phyloP scores from a whole-genome alignment of 2,797 vertebrate species.

The Micromesistius poutassou region DNA sequence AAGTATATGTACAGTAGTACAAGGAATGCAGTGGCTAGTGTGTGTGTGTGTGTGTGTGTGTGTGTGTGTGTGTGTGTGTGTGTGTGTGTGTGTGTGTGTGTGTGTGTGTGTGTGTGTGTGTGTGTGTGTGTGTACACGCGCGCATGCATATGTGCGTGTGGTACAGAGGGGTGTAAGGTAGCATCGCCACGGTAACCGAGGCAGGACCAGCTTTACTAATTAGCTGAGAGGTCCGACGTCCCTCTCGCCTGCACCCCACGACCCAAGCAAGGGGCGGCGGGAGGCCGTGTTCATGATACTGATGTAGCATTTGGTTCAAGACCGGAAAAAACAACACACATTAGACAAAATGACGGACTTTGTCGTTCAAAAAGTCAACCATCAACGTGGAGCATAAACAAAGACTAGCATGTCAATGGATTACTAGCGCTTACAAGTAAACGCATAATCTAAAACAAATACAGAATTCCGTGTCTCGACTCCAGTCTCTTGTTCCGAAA shows the following conservation, averaged over 20 bases:
- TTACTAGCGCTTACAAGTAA: background rate
- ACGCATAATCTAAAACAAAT: background rate
- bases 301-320: too few species aligned
- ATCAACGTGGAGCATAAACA: too few species aligned
- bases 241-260: background rate
- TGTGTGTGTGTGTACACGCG: background rate
- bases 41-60: background rate
- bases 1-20: background rate
- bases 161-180: slow-evolving; percentile 1
- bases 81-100: background rate
- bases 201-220: slow-evolving; percentile 10
- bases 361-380: too few species aligned
- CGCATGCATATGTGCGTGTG: slow-evolving; percentile 5
- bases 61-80: slow-evolving; percentile 11
- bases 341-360: too few species aligned
- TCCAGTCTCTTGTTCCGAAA: too few species aligned
- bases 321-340: too few species aligned
- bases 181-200: slow-evolving; percentile 7
- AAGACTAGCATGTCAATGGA: too few species aligned
- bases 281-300: too few species aligned
- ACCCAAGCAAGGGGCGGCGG: too few species aligned
- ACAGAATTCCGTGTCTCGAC: too few species aligned
- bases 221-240: background rate
- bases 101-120: slow-evolving; percentile 4
- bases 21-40: too few species aligned